Percentiles rank a stretch among this genome's conserved stretches.
Conservation (phyloP, 2,113 vertebrate genomes). For the Stictonetta naevosa region DNA sequence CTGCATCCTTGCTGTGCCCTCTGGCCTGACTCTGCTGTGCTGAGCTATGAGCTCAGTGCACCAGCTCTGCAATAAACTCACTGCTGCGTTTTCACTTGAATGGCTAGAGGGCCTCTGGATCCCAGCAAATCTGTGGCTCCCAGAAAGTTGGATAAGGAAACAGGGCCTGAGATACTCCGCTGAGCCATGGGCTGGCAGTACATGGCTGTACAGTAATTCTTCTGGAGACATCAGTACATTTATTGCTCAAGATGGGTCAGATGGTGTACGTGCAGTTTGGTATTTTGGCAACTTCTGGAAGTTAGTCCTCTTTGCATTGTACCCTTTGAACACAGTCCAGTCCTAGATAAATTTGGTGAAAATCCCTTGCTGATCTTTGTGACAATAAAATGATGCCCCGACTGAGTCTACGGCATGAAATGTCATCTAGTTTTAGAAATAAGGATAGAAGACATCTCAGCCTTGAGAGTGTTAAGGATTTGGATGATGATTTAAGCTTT, state of each 20-base stretch:
- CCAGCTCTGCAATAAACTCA: background rate
- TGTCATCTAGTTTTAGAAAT: slow-evolving; percentile 10
- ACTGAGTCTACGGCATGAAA: background rate
- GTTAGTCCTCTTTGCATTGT: background rate
- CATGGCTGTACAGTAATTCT: background rate
- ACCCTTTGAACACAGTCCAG: background rate
- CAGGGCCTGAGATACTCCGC: background rate
- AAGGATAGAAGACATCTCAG: background rate
- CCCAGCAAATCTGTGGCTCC: background rate
- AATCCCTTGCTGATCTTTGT: background rate
- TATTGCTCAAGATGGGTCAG: background rate
- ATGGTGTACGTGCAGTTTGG: background rate
- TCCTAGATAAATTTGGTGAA: background rate
- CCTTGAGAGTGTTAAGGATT: background rate
- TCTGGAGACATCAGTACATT: background rate
- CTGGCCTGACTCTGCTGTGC: background rate
- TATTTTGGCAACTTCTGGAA: background rate
- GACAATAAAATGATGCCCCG: background rate
- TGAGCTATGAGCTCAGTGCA: background rate
- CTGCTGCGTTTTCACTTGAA: background rate
- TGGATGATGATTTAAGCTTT: slow-evolving; percentile 20
- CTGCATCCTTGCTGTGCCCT: background rate
- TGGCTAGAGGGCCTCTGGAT: background rate
- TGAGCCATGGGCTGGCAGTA: background rate
- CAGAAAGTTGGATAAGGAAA: background rate